These are phyloP conservation scores for Pseudomyrmex concolor DNA, from an alignment of 1,140 invertebrate species.

Conservation along the genomic window DNA sequence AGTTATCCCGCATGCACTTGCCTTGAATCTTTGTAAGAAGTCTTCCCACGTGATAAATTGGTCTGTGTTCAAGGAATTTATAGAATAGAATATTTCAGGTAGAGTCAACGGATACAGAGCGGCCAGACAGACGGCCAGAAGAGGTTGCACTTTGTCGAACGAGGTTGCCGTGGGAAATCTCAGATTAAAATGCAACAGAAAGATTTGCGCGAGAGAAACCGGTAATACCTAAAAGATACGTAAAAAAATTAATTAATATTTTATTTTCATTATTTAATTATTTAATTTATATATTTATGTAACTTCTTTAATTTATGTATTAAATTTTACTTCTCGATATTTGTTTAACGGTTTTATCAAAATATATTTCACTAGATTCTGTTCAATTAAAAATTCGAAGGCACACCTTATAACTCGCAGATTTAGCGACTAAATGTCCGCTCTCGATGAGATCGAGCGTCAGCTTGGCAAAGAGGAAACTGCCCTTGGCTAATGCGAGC, in stretches of 20 bases:
- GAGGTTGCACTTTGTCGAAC: conserved; percentile 94
- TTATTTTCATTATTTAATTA: no score
- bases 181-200: conserved; percentile 96
- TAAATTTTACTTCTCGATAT: neutral
- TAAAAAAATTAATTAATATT: no score
- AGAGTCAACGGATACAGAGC: conserved; percentile 95
- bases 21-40: conserved; percentile 94
- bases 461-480: conserved; percentile 96
- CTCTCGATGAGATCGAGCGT: conserved; percentile 97
- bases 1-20: conserved; percentile 66
- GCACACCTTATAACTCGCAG: conserved; percentile 94
- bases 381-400: neutral
- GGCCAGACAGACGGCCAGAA: conserved; percentile 95
- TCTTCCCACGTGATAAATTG: conserved; percentile 94
- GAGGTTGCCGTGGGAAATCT: conserved; percentile 95
- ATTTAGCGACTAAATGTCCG: conserved; percentile 97
- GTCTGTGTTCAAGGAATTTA: conserved; percentile 93
- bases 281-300: no score
- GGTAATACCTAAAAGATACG: conserved; percentile 89
- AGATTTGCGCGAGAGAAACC: conserved; percentile 96
- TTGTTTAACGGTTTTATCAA: no score
- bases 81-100: conserved; percentile 96
- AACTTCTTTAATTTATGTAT: neutral
- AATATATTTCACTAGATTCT: no score
- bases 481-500: conserved; percentile 92